Percentiles rank a stretch among this genome's conserved stretches.
Conservation (phyloP, 2,113 vertebrate genomes). For the Apodemus sylvaticus region DNA sequence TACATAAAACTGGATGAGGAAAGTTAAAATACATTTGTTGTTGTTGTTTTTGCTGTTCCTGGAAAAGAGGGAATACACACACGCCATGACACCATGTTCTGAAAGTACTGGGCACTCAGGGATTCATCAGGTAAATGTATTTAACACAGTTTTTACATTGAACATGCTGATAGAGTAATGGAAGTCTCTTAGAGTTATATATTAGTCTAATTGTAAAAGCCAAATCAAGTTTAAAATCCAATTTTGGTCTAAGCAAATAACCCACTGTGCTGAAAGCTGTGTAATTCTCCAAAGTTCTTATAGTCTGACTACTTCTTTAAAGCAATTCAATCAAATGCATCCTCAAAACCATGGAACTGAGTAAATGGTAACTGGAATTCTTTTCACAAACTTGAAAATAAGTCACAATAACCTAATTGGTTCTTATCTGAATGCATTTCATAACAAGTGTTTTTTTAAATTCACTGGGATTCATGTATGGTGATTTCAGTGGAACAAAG, state of each 20-base stretch:
- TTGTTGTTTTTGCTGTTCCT: neutral
- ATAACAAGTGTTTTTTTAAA: neutral
- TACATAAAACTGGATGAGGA: neutral
- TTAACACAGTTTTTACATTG: neutral
- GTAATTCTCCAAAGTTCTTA: neutral
- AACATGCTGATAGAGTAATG: neutral
- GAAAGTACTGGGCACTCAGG: neutral
- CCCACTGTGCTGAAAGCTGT: neutral
- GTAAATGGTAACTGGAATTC: neutral
- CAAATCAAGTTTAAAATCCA: constrained; percentile 28
- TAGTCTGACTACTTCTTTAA: constrained; percentile 42
- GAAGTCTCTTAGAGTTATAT: neutral
- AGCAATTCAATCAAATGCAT: neutral
- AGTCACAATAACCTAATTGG: neutral
- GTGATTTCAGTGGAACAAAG: neutral
- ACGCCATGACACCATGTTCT: neutral
- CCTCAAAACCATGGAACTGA: neutral
- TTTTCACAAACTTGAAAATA: constrained; percentile 14
- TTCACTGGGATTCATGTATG: neutral
- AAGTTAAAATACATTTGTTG: neutral
- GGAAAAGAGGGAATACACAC: neutral
- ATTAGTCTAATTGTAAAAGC: neutral
- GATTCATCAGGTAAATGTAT: neutral
- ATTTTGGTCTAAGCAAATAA: constrained; percentile 34
- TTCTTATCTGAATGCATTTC: neutral